Base-by-base conservation (phyloP, 2,888 invertebrate species). In the Oxystoma pomonae region DNA sequence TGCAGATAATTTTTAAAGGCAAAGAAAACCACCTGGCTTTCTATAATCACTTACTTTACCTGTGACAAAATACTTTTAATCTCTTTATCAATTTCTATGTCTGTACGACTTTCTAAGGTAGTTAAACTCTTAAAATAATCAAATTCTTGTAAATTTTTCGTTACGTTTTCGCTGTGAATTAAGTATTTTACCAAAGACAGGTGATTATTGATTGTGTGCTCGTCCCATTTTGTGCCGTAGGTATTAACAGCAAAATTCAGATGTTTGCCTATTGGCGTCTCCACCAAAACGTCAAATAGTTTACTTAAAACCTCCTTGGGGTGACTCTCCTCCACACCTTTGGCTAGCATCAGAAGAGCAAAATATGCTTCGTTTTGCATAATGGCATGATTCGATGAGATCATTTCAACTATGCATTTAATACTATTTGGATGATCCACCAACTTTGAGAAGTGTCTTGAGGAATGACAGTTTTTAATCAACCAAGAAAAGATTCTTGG, bases 281-380 rank as follows among this genome's bases (percentile, higher is more conserved):
- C 68, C 49, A 77, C 63, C 19, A 78, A 55, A 7, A 60, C 52
- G 17, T 59, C 18, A 52, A 65, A 66, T 18, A 66, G 66, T 55
- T 56, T 53, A 55, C 65, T 61, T 57, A 68, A 20, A 57, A 63
- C 55, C 35, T 57, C 65, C n/a, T n/a, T n/a, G n/a, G n/a, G n/a
- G n/a, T 51, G 20, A 59, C 62, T 60, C 57, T 60, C 59, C 20
- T 63, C 59, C 1, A 53, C 1, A 16, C 59, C 58, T 16, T 55
- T 22, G 22, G 80, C 80, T 9, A 91, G 80, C 51, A 92, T 83
- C 68, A 87, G 88, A 61, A 92, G 82, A 49, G 91, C 88, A 70
- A 89, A 82, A 62, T 92, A 84, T 0, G 92, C 90, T 80, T 93
- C 92, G 76, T 90, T 91, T 77, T 92, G 92, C 96, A 96, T 96